phyloP scores from a whole-genome alignment of 2,888 invertebrate genomes.

The Drosophila mayaguana region DNA sequence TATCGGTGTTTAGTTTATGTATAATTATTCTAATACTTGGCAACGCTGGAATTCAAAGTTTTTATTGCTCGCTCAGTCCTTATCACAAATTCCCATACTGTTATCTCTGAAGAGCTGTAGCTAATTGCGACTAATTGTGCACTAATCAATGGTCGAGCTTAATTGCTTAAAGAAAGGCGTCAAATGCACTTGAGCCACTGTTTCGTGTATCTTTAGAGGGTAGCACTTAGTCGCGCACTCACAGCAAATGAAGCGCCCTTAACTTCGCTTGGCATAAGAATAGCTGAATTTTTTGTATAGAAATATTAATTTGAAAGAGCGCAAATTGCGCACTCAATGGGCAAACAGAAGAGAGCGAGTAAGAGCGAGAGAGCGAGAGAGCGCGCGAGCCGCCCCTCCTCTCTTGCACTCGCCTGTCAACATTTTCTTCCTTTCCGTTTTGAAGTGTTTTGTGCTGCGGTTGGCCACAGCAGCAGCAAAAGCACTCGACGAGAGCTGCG shows the following conservation, averaged over 20 bases:
- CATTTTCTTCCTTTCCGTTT: conserved; percentile 22
- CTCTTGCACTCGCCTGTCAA: conserved; percentile 34
- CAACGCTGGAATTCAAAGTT: conserved; percentile 46
- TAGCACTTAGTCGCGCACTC: conserved; percentile 4
- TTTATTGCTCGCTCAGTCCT: conserved; percentile 38
- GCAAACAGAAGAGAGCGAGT: conserved; percentile 34
- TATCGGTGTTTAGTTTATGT: conserved; percentile 1
- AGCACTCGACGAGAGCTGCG: conserved; percentile 41
- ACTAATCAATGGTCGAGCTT: conserved; percentile 48
- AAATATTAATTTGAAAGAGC: conserved; percentile 26
- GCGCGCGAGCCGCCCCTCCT: not conserved
- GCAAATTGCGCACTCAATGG: conserved; percentile 42
- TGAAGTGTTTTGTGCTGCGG: conserved; percentile 69
- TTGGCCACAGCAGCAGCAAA: conserved; percentile 45
- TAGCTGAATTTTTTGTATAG: conserved; percentile 37
- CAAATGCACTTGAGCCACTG: conserved; percentile 9
- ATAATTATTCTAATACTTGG: conserved; percentile 17
- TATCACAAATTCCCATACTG: not conserved
- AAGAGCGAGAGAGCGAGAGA: not conserved
- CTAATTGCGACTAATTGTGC: conserved; percentile 72
- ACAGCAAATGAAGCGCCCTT: conserved; percentile 50
- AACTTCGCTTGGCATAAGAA: conserved; percentile 38
- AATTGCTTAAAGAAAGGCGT: conserved; percentile 25
- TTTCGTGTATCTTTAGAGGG: not conserved
- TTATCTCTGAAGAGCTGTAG: conserved; percentile 32